Evolutionary conservation across 2,888 invertebrate genomes (phyloP), one percentile per base, ranked within the genome.

Genomic region (Chrysodeixis includens): DNA sequence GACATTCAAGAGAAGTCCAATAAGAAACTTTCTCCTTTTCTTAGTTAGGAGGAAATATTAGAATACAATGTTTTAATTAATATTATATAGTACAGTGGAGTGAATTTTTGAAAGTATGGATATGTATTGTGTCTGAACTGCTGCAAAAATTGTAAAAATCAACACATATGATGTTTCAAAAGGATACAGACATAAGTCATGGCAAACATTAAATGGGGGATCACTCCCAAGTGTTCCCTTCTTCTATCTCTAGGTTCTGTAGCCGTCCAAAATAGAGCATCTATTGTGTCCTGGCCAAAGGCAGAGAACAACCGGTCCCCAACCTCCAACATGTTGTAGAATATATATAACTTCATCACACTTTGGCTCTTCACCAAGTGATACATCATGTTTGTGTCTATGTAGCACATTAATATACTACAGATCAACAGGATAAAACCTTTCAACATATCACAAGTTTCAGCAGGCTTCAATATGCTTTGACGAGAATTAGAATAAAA

Each of bases 241-340:
- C 97, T 97, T 68, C 97, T 96, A 61, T 97, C 97, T 83, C 97
- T 96, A 0, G 99, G 98, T 90, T 99, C 99, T 7, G 99, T 99
- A 0, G 99, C 99, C 5, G 99, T 99, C 99, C 99, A 99, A 88
- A 99, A 98, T 53, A 99, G 93, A 2, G 99, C 98, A 95, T 99
- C 99, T 73, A 99, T 97, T 9, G 99, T 98, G 88, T 99, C 99
- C 94, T 99, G 99, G 0, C 99, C 99, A 93, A 99, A 99, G 35
- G 99, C 98, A 65, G 99, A 99, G 87, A 99, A 97, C 76, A 99
- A 93, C 74, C 99, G 96, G 93, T 99, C 99, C 14, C 99, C 99
- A 58, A 99, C 99, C 95, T 99, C 99, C 68, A 99, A 94, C 99
- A 99, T 99, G 90, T 99, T 99, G 92, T 99, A 99, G 95, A 99